These are phyloP conservation scores for Lemur catta DNA, from an alignment of 2,797 vertebrate species.

Conservation along the genomic window DNA sequence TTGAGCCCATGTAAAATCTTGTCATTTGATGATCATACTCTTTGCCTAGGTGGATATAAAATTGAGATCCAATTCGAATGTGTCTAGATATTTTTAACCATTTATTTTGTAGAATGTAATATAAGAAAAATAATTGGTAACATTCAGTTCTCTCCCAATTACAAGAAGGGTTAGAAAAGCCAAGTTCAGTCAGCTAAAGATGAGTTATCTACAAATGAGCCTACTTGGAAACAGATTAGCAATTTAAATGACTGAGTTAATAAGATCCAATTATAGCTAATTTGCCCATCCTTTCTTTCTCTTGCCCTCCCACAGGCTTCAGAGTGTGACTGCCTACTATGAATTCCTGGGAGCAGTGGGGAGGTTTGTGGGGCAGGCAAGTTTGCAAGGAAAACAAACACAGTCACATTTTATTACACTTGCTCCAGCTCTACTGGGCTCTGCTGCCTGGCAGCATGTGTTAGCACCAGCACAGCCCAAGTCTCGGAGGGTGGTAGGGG, in stretches of 20 bases:
- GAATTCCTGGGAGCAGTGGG: neutral
- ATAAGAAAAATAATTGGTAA: conserved; percentile 41
- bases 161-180: conserved; percentile 55
- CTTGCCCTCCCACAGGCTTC: conserved; percentile 47
- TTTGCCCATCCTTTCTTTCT: conserved; percentile 60
- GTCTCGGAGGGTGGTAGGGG: too few species aligned
- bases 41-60: neutral
- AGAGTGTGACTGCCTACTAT: conserved; percentile 8
- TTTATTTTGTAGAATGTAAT: conserved; percentile 41
- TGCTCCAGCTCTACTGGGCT: neutral
- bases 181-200: conserved; percentile 56
- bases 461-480: too few species aligned
- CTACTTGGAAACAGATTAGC: conserved; percentile 72
- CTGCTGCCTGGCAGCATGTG: neutral
- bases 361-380: neutral
- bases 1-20: conserved; percentile 13
- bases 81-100: conserved; percentile 15
- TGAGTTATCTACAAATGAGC: conserved; percentile 67
- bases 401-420: neutral
- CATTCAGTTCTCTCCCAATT: conserved; percentile 13
- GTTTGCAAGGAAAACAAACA: neutral
- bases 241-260: conserved; percentile 75
- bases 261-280: conserved; percentile 71
- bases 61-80: neutral
- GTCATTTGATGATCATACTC: neutral